Evolutionary conservation across 2,797 vertebrate species (phyloP).

Genomic region (Myotis planiceps): DNA sequence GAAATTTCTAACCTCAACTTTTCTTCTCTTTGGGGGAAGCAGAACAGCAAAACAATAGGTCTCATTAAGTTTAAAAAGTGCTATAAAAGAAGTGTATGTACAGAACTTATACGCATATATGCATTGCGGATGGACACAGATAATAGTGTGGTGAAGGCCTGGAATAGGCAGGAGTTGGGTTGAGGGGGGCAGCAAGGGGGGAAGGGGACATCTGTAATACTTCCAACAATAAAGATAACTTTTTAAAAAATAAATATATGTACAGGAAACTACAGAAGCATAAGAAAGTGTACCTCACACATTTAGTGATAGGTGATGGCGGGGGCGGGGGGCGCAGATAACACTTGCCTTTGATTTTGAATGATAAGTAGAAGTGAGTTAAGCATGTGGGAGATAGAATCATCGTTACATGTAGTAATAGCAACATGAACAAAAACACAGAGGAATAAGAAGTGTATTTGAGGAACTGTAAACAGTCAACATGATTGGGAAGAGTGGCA

Average conservation of each 20-base stretch:
- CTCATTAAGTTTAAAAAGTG: neutral
- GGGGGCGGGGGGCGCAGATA: fast-evolving
- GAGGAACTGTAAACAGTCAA: neutral
- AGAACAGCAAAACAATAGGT: neutral
- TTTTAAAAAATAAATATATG: neutral
- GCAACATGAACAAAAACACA: neutral
- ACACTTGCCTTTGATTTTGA: neutral
- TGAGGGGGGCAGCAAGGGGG: too few relatives aligned
- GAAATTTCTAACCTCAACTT: neutral
- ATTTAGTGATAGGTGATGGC: neutral
- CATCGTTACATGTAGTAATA: neutral
- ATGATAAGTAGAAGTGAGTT: neutral
- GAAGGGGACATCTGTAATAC: too few relatives aligned
- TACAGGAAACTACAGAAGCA: neutral
- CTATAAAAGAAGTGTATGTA: neutral
- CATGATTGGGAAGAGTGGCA: neutral
- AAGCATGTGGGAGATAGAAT: neutral
- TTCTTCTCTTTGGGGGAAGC: neutral
- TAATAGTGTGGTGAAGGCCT: too few relatives aligned
- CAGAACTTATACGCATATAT: too few relatives aligned
- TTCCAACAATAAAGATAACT: too few relatives aligned
- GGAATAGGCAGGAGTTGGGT: too few relatives aligned
- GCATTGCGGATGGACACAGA: too few relatives aligned
- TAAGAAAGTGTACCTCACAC: neutral
- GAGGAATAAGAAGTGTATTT: neutral